phyloP scores from a whole-genome alignment of 2,888 invertebrate genomes.

The Barypeithes pellucidus region DNA sequence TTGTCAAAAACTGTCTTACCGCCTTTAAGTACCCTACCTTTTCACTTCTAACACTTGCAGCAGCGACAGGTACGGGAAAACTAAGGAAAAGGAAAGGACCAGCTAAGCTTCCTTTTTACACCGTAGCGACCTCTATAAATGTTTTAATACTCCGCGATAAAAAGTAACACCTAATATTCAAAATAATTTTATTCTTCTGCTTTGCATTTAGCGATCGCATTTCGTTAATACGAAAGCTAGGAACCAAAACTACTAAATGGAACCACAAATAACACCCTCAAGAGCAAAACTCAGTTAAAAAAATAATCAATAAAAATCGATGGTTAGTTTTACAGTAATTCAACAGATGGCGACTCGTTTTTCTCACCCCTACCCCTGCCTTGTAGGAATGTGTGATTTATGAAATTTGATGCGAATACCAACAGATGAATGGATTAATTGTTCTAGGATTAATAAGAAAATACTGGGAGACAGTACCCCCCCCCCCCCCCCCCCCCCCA shows the following conservation, averaged over 20 bases:
- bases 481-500: too few species aligned
- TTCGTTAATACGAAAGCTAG: neutral
- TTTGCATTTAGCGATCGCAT: neutral
- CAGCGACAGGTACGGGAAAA: too few species aligned
- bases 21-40: too few species aligned
- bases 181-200: neutral
- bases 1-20: too few species aligned
- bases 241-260: neutral
- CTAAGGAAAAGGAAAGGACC: too few species aligned
- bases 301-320: constrained; percentile 2
- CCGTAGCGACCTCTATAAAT: neutral
- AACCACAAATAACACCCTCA: neutral
- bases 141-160: neutral
- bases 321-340: neutral
- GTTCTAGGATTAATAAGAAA: neutral
- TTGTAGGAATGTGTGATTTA: neutral
- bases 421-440: neutral
- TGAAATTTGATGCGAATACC: neutral
- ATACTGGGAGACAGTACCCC: too few species aligned
- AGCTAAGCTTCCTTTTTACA: neutral
- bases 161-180: too few species aligned
- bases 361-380: neutral
- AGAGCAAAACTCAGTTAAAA: neutral
- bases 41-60: too few species aligned
- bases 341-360: neutral